Conservation (phyloP, 1,140 invertebrate species). For the Papilio aristodemus region DNA sequence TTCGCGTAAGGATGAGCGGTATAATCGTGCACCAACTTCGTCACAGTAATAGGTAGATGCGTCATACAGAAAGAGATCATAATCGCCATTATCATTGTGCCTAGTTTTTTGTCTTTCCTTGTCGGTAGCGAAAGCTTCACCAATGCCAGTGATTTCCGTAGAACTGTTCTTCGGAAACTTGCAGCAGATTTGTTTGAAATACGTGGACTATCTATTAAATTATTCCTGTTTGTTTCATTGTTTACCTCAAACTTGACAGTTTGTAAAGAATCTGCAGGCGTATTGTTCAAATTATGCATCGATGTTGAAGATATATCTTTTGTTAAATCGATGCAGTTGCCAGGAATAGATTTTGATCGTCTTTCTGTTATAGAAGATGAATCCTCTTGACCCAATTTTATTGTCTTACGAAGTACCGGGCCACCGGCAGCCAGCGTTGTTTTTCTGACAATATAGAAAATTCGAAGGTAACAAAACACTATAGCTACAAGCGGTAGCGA, state of each 20-base stretch:
- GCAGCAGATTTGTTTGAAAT: conserved; percentile 37
- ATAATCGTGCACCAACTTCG: conserved; percentile 82
- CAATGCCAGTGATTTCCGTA: conserved; percentile 54
- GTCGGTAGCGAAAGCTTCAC: conserved; percentile 83
- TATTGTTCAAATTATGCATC: conserved; percentile 22
- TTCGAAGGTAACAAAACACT: conserved; percentile 88
- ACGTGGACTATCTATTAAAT: conserved; percentile 28
- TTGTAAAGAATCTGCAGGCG: conserved; percentile 13
- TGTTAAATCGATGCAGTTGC: conserved; percentile 5
- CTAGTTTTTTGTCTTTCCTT: conserved; percentile 86
- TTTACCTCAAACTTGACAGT: conserved; percentile 25
- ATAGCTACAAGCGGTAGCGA: conserved; percentile 88
- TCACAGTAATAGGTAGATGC: conserved; percentile 90
- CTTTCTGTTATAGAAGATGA: conserved; percentile 37
- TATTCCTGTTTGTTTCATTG: conserved; percentile 35
- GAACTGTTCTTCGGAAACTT: conserved; percentile 48
- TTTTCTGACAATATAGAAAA: conserved; percentile 89
- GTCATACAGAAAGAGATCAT: conserved; percentile 89
- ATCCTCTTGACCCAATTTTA: conserved; percentile 40
- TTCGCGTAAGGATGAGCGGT: conserved; percentile 83
- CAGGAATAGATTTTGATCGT: background rate
- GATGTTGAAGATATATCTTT: background rate
- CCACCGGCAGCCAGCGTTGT: conserved; percentile 82
- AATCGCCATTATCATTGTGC: conserved; percentile 92
- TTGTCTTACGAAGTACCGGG: conserved; percentile 42